Conservation (phyloP, 1,140 invertebrate species). For the Drosophila saltans region DNA sequence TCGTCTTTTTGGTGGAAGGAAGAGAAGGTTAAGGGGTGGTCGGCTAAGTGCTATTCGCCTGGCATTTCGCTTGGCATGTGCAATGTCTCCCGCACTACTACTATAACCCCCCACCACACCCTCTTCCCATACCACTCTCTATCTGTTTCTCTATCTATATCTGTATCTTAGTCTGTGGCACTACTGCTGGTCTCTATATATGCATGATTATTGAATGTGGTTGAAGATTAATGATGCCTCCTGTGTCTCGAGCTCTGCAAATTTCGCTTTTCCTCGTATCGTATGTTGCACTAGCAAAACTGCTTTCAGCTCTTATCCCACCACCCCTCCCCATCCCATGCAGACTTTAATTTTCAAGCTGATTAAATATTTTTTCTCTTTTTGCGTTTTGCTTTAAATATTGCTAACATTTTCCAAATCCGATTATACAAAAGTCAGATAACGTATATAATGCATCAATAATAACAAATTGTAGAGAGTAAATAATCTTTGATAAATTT, state of each 20-base stretch:
- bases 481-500: background rate
- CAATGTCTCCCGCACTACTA: slow-evolving; percentile 10
- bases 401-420: background rate
- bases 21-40: slow-evolving; percentile 20
- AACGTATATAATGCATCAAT: background rate
- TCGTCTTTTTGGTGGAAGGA: too few species aligned
- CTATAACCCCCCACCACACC: background rate
- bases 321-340: background rate
- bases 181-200: slow-evolving; percentile 10
- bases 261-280: slow-evolving; percentile 7
- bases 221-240: slow-evolving; percentile 76
- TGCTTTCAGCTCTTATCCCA: background rate
- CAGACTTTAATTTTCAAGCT: slow-evolving; percentile 4
- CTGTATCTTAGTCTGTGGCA: slow-evolving; percentile 5
- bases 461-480: background rate
- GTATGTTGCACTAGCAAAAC: slow-evolving; percentile 3
- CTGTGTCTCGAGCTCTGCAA: slow-evolving; percentile 32
- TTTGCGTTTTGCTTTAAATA: background rate
- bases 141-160: slow-evolving; percentile 15
- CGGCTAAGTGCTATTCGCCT: slow-evolving; percentile 58
- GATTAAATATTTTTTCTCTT: background rate
- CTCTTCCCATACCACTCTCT: slow-evolving; percentile 36
- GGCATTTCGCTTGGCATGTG: slow-evolving; percentile 24
- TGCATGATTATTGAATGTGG: slow-evolving; percentile 78
- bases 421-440: background rate